Conservation (phyloP, 2,888 invertebrate genomes). For the Drosophila affinis region DNA sequence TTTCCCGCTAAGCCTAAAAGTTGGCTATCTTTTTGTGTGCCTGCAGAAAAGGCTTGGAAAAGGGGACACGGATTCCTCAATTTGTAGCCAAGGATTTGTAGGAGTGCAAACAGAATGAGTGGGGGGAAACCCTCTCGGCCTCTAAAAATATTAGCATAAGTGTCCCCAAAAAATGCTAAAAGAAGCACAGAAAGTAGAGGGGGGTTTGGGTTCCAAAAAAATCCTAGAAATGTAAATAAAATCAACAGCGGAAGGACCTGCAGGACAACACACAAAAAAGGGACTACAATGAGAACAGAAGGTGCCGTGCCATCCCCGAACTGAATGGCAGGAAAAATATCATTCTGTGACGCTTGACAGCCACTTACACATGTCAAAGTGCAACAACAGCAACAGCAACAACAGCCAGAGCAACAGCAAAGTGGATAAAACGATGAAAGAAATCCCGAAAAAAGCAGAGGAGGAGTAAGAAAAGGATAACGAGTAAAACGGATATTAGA, state of each 20-base stretch:
- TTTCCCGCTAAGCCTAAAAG: slow-evolving; percentile 16
- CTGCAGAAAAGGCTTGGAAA: slow-evolving; percentile 13
- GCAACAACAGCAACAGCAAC: slow-evolving; percentile 49
- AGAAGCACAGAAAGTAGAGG: slow-evolving; percentile 10
- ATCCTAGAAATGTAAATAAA: slow-evolving; percentile 78
- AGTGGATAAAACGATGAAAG: slow-evolving; percentile 26
- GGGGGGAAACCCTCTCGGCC: slow-evolving; percentile 42
- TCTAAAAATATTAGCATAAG: slow-evolving; percentile 69
- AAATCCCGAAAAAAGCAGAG: not conserved
- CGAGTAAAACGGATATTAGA: slow-evolving; percentile 78
- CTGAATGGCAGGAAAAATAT: slow-evolving; percentile 65
- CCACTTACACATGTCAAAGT: slow-evolving; percentile 78
- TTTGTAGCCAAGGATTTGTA: slow-evolving; percentile 15
- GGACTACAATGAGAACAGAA: slow-evolving; percentile 64
- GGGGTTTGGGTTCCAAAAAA: slow-evolving; percentile 20
- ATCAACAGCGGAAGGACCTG: slow-evolving; percentile 60
- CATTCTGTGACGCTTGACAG: slow-evolving; percentile 77
- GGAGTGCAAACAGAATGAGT: slow-evolving; percentile 49
- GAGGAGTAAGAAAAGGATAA: slow-evolving; percentile 61
- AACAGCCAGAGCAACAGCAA: slow-evolving; percentile 22
- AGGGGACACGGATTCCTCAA: slow-evolving; percentile 19
- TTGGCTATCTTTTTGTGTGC: slow-evolving; percentile 30
- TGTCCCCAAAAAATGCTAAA: slow-evolving; percentile 21
- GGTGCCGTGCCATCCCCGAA: slow-evolving; percentile 47
- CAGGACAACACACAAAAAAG: slow-evolving; percentile 34